These are phyloP conservation scores for Hoplias malabaricus DNA, from an alignment of 2,113 vertebrate genomes.

Conservation along the genomic window DNA sequence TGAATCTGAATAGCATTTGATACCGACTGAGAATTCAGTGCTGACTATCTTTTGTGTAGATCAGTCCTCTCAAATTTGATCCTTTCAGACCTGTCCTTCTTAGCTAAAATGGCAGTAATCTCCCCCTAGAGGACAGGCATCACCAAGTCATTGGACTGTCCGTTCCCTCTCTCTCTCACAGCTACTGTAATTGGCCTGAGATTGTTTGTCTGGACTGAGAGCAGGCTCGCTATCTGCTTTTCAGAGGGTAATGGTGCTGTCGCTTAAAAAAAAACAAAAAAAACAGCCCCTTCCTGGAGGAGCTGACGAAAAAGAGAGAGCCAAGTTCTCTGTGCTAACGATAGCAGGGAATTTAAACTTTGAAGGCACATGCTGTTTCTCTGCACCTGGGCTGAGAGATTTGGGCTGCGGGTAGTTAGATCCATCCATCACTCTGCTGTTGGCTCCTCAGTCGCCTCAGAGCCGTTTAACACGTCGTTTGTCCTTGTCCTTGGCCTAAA, in stretches of 20 bases:
- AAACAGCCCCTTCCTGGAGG: slow-evolving; percentile 14
- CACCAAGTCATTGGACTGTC: slow-evolving; percentile 24
- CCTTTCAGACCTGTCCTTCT: slow-evolving; percentile 31
- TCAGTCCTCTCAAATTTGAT: not conserved
- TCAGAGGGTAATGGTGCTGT: slow-evolving; percentile 55
- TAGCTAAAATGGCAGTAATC: slow-evolving; percentile 50
- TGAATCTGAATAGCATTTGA: slow-evolving; percentile 1
- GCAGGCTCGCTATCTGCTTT: slow-evolving; percentile 43
- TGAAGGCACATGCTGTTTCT: slow-evolving; percentile 1
- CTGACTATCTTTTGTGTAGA: slow-evolving; percentile 6
- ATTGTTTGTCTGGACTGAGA: slow-evolving; percentile 48
- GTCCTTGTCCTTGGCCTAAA: not conserved
- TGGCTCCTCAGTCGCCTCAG: slow-evolving; percentile 25
- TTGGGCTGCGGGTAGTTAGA: slow-evolving; percentile 35
- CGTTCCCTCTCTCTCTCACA: slow-evolving; percentile 19
- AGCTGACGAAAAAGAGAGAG: slow-evolving; percentile 34
- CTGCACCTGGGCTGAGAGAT: slow-evolving; percentile 49
- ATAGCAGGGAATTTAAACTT: not conserved
- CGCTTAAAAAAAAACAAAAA: slow-evolving; percentile 48
- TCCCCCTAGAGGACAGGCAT: slow-evolving; percentile 26
- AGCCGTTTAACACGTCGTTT: not conserved
- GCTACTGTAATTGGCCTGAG: slow-evolving; percentile 48
- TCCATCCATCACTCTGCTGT: slow-evolving; percentile 44
- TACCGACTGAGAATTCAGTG: not conserved
- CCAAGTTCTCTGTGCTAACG: slow-evolving; percentile 5